Conservation (phyloP, 2,888 invertebrate species). For the Drosophila vallismaia region DNA sequence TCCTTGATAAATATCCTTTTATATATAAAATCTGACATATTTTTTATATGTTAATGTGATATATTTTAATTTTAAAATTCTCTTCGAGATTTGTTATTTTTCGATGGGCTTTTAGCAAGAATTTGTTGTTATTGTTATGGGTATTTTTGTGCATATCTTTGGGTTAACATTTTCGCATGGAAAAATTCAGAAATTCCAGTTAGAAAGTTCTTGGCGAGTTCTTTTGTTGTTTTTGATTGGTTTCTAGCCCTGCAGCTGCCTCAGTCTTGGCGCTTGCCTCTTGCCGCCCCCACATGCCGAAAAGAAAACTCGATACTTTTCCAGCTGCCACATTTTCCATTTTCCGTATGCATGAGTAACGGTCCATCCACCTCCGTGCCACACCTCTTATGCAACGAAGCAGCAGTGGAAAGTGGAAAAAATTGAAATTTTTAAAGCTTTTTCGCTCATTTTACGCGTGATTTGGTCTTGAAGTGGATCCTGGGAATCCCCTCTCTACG, state of each 20-base stretch:
- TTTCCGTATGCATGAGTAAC: constrained; percentile 40
- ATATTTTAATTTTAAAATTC: too few species aligned
- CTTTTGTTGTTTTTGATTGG: constrained; percentile 48
- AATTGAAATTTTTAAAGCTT: constrained; percentile 38
- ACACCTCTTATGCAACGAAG: constrained; percentile 1
- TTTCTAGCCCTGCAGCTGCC: constrained; percentile 48
- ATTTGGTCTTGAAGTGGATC: constrained; percentile 43
- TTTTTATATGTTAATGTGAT: too few species aligned
- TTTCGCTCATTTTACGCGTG: constrained; percentile 36
- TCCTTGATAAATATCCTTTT: too few species aligned
- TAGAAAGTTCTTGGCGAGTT: constrained; percentile 30
- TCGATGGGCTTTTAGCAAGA: constrained; percentile 7
- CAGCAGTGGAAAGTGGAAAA: constrained; percentile 11
- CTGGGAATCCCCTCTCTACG: constrained; percentile 3
- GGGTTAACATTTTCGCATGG: constrained; percentile 14
- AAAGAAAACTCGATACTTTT: constrained; percentile 37
- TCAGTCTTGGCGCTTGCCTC: not conserved
- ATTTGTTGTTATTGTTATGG: constrained; percentile 21
- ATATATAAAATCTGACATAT: too few species aligned
- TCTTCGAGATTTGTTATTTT: not conserved
- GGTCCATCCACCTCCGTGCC: constrained; percentile 14
- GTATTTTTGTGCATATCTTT: not conserved
- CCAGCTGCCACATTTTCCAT: constrained; percentile 36
- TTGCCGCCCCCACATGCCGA: not conserved
- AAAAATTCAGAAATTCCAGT: constrained; percentile 24